These are phyloP conservation scores for Chionoecetes opilio DNA, from an alignment of 1,140 invertebrate species.

Conservation along the genomic window DNA sequence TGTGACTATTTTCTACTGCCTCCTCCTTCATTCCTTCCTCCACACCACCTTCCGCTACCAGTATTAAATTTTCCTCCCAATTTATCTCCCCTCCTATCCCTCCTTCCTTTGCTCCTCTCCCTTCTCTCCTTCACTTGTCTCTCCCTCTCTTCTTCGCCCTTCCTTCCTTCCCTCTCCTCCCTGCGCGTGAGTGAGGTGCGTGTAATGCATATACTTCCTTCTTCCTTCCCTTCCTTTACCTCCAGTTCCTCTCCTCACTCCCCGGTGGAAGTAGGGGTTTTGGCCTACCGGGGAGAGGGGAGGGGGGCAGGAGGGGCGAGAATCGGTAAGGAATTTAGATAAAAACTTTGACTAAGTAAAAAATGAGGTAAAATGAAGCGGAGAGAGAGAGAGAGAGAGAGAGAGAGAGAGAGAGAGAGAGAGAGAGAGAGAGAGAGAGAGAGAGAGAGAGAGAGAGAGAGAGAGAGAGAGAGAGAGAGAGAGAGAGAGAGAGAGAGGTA, in stretches of 20 bases:
- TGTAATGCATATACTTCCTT: background rate
- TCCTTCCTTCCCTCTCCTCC: background rate
- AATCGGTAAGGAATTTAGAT: background rate
- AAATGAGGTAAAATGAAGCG: background rate
- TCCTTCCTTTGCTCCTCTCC: background rate
- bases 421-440: slow-evolving; percentile 58
- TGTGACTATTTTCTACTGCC: background rate
- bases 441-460: slow-evolving; percentile 58
- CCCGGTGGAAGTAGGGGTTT: background rate
- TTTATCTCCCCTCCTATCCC: background rate
- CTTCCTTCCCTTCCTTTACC: background rate
- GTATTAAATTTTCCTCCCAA: too few relatives aligned
- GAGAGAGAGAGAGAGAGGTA: too few relatives aligned
- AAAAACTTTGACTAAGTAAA: background rate
- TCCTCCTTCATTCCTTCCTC: too few relatives aligned
- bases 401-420: slow-evolving; percentile 58
- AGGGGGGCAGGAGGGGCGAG: background rate
- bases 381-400: slow-evolving; percentile 58
- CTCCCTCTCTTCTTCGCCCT: background rate
- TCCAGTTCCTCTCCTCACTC: background rate
- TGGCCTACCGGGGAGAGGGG: background rate
- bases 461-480: slow-evolving; percentile 32
- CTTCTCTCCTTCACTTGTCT: background rate
- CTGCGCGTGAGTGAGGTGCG: slow-evolving; percentile 1
- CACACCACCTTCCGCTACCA: too few relatives aligned